These are phyloP conservation scores for Volucella zonaria DNA, from an alignment of 2,888 invertebrate genomes.

Conservation along the genomic window DNA sequence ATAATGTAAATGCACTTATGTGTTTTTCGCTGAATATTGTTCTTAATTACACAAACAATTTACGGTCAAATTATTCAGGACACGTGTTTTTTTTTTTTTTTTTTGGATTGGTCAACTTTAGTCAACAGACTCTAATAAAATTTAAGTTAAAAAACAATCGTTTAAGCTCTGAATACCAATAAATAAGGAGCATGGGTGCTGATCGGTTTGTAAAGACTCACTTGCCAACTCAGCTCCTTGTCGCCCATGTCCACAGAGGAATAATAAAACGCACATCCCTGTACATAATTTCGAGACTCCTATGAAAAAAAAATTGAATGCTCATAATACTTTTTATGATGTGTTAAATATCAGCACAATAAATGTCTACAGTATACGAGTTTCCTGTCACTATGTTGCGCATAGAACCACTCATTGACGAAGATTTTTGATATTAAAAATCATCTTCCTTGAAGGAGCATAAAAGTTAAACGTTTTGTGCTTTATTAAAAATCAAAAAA, in stretches of 20 bases:
- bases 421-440: slow-evolving; percentile 52
- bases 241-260: slow-evolving; percentile 10
- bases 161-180: slow-evolving; percentile 29
- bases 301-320: slow-evolving; percentile 25
- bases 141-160: slow-evolving; percentile 34
- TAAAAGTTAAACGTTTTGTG: slow-evolving; percentile 60
- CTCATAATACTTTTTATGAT: slow-evolving; percentile 62
- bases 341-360: slow-evolving; percentile 54
- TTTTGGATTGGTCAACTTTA: neutral
- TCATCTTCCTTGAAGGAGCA: slow-evolving; percentile 56
- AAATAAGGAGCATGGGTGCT: neutral
- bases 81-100: slow-evolving; percentile 35
- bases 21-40: neutral
- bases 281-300: slow-evolving; percentile 3
- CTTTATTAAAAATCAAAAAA: slow-evolving; percentile 4
- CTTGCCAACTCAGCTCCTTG: slow-evolving; percentile 40
- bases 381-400: slow-evolving; percentile 34
- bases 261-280: slow-evolving; percentile 29
- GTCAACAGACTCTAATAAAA: neutral
- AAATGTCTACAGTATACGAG: slow-evolving; percentile 36
- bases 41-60: slow-evolving; percentile 15
- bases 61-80: slow-evolving; percentile 5
- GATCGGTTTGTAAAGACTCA: neutral
- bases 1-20: neutral
- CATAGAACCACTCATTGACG: slow-evolving; percentile 23